Conservation (phyloP, 2,797 vertebrate species). For the Varecia variegata region DNA sequence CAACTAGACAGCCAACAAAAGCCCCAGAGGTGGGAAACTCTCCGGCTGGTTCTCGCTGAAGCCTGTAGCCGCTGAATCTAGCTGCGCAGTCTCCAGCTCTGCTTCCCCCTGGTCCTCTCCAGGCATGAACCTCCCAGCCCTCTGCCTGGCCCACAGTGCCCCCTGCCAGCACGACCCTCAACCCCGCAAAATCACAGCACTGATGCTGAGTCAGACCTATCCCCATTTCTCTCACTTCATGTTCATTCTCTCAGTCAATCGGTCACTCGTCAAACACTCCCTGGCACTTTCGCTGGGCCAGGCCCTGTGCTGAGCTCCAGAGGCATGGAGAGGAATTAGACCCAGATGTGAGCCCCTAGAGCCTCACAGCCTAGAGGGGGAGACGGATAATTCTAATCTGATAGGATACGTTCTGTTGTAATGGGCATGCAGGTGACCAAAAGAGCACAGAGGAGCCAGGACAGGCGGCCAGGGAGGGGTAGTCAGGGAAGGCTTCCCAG, state of each 20-base stretch:
- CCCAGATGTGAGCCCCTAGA: neutral
- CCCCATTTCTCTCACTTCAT: neutral
- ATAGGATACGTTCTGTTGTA: neutral
- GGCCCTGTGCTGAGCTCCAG: neutral
- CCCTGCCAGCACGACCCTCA: neutral
- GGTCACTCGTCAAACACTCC: neutral
- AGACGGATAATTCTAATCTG: neutral
- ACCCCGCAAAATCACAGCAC: neutral
- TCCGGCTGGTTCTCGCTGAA: neutral
- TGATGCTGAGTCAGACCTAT: neutral
- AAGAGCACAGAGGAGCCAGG: neutral
- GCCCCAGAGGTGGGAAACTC: neutral
- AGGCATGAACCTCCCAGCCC: neutral
- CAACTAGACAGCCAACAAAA: rapidly evolving
- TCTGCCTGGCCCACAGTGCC: neutral
- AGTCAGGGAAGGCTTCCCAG: neutral
- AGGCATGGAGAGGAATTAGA: neutral
- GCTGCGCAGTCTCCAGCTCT: neutral
- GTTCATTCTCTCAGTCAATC: neutral
- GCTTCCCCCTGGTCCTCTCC: neutral
- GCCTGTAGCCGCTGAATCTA: neutral
- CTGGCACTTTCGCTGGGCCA: neutral
- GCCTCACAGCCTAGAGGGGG: neutral
- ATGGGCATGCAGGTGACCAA: neutral
- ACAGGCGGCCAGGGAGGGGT: neutral